A percentile compares a stretch with the other conserved stretches of the same genome.
These are phyloP conservation scores for Clivina fossor DNA, from an alignment of 2,888 invertebrate genomes.

Conservation along the genomic window DNA sequence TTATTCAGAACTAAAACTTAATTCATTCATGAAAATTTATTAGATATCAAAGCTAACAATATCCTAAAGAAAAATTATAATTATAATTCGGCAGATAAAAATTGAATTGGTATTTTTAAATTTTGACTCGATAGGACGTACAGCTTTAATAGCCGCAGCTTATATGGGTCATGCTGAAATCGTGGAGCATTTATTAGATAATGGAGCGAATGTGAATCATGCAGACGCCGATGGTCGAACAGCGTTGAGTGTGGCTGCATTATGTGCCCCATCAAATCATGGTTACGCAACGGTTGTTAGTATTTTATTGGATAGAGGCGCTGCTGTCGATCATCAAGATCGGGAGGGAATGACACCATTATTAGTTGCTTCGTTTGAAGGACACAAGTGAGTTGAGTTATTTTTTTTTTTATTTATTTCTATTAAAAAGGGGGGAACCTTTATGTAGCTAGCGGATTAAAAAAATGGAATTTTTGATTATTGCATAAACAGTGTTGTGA, in stretches of 20 bases:
- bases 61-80: too few relatives aligned
- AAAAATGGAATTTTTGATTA: too few relatives aligned
- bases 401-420: neutral
- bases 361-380: conserved; percentile 87
- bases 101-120: neutral
- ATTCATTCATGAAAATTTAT: too few relatives aligned
- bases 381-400: conserved; percentile 70
- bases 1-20: too few relatives aligned
- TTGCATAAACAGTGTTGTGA: too few relatives aligned
- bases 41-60: too few relatives aligned
- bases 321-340: conserved; percentile 80
- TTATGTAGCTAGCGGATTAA: too few relatives aligned
- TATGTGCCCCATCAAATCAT: conserved; percentile 79
- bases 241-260: conserved; percentile 82
- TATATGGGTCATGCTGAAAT: conserved; percentile 97
- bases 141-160: conserved; percentile 91
- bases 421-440: too few relatives aligned
- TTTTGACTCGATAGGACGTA: conserved; percentile 59
- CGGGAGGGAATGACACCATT: conserved; percentile 86
- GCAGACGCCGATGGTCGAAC: conserved; percentile 87
- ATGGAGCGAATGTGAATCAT: conserved; percentile 81
- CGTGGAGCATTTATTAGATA: conserved; percentile 78
- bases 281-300: conserved; percentile 71
- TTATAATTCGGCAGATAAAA: neutral
- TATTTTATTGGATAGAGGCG: conserved; percentile 77